A percentile compares a stretch with the other conserved stretches of the same genome.
Evolutionary conservation across 23 tunicate species (phyloP).

Genomic region (Styela clava): DNA sequence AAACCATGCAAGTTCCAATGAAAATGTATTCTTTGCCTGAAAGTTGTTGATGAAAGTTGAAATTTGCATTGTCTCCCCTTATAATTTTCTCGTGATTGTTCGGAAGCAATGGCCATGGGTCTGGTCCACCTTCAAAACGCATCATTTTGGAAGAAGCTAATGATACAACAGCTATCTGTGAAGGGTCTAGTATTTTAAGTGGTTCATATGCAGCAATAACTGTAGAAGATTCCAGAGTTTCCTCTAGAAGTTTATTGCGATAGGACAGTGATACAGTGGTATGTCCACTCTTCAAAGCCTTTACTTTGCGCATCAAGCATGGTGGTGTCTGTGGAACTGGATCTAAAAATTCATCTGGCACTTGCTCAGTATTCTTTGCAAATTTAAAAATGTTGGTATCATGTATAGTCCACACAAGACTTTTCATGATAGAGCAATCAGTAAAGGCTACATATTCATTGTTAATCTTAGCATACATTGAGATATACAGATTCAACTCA

Average conservation of each 20-base stretch:
- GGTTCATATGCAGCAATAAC: slow-evolving; percentile 70
- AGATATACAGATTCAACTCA: slow-evolving; percentile 42
- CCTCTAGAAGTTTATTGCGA: slow-evolving; percentile 25
- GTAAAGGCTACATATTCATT: slow-evolving; percentile 17
- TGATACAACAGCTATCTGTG: slow-evolving; percentile 41
- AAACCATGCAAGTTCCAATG: slow-evolving; percentile 26
- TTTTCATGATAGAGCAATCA: not conserved
- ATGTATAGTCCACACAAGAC: slow-evolving; percentile 21
- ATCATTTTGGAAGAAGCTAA: slow-evolving; percentile 52
- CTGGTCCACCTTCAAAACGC: slow-evolving; percentile 62
- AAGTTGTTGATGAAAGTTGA: slow-evolving; percentile 4
- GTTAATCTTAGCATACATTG: slow-evolving; percentile 49
- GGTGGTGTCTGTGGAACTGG: slow-evolving; percentile 20
- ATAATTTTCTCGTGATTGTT: slow-evolving; percentile 45
- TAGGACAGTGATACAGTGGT: slow-evolving; percentile 49
- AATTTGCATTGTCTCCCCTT: slow-evolving; percentile 1
- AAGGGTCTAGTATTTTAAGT: slow-evolving; percentile 58
- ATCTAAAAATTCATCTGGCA: not conserved
- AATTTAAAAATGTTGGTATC: slow-evolving; percentile 12
- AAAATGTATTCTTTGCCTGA: slow-evolving; percentile 20
- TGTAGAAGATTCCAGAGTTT: slow-evolving; percentile 38
- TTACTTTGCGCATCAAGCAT: slow-evolving; percentile 52
- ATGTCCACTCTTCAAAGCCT: slow-evolving; percentile 62
- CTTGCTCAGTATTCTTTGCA: not conserved
- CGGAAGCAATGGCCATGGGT: slow-evolving; percentile 71